Percentiles rank a stretch among this genome's conserved stretches.
phyloP scores from a whole-genome alignment of 2,888 invertebrate species.

The Archips xylosteana region DNA sequence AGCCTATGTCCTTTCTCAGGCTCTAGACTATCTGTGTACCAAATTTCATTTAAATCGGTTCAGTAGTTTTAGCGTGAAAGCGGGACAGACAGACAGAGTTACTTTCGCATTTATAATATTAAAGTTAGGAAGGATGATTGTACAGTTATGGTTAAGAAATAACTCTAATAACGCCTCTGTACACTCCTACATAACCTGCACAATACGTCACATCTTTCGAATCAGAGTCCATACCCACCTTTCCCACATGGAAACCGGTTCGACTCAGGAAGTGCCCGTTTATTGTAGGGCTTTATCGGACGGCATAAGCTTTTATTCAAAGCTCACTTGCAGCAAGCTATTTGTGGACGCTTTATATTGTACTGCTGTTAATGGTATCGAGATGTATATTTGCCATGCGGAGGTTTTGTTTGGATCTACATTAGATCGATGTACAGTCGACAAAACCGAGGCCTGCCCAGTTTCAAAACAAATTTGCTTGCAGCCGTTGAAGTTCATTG shows the following conservation, averaged over 20 bases:
- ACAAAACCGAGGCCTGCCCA: no score
- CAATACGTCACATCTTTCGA: not conserved
- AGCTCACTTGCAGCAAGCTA: slow-evolving; percentile 22
- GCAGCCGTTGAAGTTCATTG: no score
- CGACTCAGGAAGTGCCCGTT: slow-evolving; percentile 12
- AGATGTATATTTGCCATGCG: not conserved
- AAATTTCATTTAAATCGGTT: no score
- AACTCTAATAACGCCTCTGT: not conserved
- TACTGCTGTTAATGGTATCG: slow-evolving; percentile 6
- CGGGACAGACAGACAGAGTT: no score
- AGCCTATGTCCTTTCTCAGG: no score
- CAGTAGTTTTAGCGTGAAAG: no score
- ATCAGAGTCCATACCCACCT: not conserved
- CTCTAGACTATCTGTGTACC: no score
- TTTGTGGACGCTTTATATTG: slow-evolving; percentile 30
- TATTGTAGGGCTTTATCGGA: slow-evolving; percentile 23
- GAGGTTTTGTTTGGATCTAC: not conserved
- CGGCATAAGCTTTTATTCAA: slow-evolving; percentile 26
- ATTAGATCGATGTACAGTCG: not conserved
- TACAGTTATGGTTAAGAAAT: no score
- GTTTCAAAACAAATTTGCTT: no score
- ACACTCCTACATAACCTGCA: not conserved
- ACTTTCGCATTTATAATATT: no score
- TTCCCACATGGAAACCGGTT: slow-evolving; percentile 17
- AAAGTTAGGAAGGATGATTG: no score